Evolutionary conservation across 2,797 vertebrate species (phyloP), one percentile per base, ranked within the genome.

Genomic region (Melanitta fusca): DNA sequence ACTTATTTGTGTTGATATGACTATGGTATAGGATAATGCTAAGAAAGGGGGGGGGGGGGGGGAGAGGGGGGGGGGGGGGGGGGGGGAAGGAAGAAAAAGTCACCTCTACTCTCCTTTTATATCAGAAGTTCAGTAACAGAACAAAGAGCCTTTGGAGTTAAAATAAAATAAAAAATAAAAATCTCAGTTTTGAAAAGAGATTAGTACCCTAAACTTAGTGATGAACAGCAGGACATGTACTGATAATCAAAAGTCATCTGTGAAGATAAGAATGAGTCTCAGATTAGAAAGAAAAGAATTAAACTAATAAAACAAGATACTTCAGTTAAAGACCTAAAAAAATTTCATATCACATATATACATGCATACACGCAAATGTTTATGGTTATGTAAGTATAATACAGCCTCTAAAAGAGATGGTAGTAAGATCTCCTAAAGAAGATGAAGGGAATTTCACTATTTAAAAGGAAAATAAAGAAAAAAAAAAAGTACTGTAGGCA

Each of bases 311-410:
- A 83, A 54, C 28, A 69, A 62, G 62, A 79, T 47, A 34, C 6
- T 83, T 80, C 4, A 43, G 13, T 43, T 80, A 27, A 91, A 72
- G 75, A 64, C 6, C 25, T 47, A 24, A 65, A 83, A 77, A 54
- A 58, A 38, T 2, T 10, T 47, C 6, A 6, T 49, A 53, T 34
- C 38, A 32, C 1, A 58, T 16, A 32, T 45, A 0, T 57, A 32
- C 16, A 8, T 71, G 53, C 62, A n/a, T 56, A 39, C 57, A 13
- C 51, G 39, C 32, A 9, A 71, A 54, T 75, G 51, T 88, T 86
- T 58, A 20, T 38, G 17, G 17, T 38, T 78, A 27, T 77, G 47
- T 12, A 45, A 58, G 16, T 41, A 41, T n/a, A 49, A 74, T 61
- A 54, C 6, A 66, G 20, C 30, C 38, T 68, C 62, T 71, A 34